A percentile compares a stretch with the other conserved stretches of the same genome.
These are phyloP conservation scores for Fabriciana adippe DNA, from an alignment of 2,888 invertebrate species.

Conservation along the genomic window DNA sequence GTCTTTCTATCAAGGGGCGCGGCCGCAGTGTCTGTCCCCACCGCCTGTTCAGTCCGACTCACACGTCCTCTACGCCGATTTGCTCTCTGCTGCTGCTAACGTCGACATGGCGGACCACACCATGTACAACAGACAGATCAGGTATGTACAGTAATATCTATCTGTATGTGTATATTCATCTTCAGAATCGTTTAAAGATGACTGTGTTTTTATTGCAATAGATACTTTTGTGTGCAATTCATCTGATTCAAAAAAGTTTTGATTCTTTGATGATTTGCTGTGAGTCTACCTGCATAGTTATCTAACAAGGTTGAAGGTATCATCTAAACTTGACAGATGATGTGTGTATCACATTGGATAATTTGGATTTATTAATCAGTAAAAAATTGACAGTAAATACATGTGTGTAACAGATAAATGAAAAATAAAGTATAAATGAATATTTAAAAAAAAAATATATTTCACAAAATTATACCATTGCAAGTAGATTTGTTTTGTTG, in stretches of 20 bases:
- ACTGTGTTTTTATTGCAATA: background rate
- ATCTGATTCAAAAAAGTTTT: no score
- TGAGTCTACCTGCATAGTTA: no score
- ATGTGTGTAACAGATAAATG: no score
- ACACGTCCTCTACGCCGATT: conserved; percentile 67
- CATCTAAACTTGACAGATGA: conserved; percentile 78
- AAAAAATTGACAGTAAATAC: no score
- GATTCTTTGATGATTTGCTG: no score
- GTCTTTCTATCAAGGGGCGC: conserved; percentile 91
- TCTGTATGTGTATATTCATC: background rate
- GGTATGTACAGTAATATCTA: conserved; percentile 66
- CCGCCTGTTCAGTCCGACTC: conserved; percentile 80
- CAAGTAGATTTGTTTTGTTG: background rate
- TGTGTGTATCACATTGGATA: conserved; percentile 53
- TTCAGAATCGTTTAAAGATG: background rate
- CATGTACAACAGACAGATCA: conserved; percentile 86
- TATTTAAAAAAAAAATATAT: no score
- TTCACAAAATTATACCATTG: background rate
- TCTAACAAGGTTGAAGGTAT: no score
- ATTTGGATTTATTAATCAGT: no score
- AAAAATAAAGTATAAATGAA: no score
- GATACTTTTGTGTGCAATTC: no score
- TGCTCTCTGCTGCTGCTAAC: conserved; percentile 73
- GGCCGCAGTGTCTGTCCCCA: conserved; percentile 86
- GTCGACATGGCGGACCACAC: conserved; percentile 71